These are phyloP conservation scores for Odontamblyopus rebecca DNA, from an alignment of 2,797 vertebrate genomes.

Conservation along the genomic window DNA sequence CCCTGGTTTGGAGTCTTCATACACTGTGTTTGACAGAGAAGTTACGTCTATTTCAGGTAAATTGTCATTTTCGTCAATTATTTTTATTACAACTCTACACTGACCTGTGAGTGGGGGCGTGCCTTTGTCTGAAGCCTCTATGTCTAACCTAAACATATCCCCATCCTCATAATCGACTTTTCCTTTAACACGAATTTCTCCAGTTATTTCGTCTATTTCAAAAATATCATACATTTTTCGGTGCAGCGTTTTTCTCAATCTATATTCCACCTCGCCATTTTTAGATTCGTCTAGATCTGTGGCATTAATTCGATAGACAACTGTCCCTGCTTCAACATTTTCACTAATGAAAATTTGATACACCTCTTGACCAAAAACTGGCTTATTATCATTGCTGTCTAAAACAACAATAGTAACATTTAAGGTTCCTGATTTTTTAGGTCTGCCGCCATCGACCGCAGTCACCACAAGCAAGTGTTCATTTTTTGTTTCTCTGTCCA, in stretches of 20 bases:
- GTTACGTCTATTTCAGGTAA: conserved; percentile 71
- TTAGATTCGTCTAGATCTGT: conserved; percentile 57
- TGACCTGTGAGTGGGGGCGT: conserved; percentile 28
- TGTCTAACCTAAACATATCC: conserved; percentile 39
- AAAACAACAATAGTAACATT: conserved; percentile 59
- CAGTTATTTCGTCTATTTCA: conserved; percentile 47
- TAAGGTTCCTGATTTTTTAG: conserved; percentile 40
- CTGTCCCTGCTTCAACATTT: conserved; percentile 7
- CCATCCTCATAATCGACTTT: conserved; percentile 56
- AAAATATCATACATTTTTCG: conserved; percentile 36
- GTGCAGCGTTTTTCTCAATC: conserved; percentile 37
- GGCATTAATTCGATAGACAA: conserved; percentile 38
- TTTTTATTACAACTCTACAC: conserved; percentile 50
- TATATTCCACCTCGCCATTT: conserved; percentile 61
- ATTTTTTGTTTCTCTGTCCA: conserved; percentile 62
- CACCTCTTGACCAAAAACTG: conserved; percentile 41
- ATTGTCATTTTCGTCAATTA: conserved; percentile 74
- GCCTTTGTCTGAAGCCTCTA: conserved; percentile 48
- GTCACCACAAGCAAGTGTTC: conserved; percentile 28
- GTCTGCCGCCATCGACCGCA: conserved; percentile 53
- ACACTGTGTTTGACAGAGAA: conserved; percentile 58
- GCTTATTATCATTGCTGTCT: conserved; percentile 58
- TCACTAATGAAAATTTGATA: conserved; percentile 48
- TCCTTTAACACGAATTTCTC: conserved; percentile 52
- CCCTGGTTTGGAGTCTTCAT: conserved; percentile 67